Evolutionary conservation across 23 tunicate species (phyloP).

Genomic region (Ascidia mentula): DNA sequence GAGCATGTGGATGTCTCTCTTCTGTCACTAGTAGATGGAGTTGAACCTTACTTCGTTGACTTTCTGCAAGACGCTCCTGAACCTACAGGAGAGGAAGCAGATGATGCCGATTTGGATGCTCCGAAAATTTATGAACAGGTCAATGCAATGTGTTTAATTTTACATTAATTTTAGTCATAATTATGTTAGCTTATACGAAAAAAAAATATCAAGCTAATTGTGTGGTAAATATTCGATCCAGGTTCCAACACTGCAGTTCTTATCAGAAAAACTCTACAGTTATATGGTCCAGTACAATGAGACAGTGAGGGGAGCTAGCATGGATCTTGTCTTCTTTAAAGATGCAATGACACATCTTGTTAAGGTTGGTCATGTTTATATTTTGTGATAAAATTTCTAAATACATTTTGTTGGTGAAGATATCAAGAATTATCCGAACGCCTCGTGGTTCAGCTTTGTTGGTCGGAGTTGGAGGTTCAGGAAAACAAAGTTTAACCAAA

Average conservation of each 20-base stretch:
- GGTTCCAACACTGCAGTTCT: constrained; percentile 36
- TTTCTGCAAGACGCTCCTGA: constrained; percentile 98
- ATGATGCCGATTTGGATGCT: constrained; percentile 92
- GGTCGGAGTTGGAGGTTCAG: constrained; percentile 99
- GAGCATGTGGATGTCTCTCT: constrained; percentile 57
- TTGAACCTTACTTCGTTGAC: constrained; percentile 95
- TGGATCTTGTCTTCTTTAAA: constrained; percentile 99
- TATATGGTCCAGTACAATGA: constrained; percentile 96
- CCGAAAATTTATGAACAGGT: constrained; percentile 98
- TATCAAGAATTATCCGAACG: constrained; percentile 97
- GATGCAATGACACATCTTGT: constrained; percentile 99
- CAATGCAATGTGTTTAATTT: background rate
- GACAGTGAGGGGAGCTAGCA: constrained; percentile 88
- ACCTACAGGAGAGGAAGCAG: constrained; percentile 93
- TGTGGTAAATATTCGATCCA: background rate
- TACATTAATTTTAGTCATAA: too few species aligned
- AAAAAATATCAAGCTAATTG: too few species aligned
- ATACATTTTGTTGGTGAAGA: constrained; percentile 25
- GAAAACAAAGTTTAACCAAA: constrained; percentile 97
- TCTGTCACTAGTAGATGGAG: constrained; percentile 20
- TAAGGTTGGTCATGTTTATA: constrained; percentile 35
- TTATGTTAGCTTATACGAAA: too few species aligned
- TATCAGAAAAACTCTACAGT: constrained; percentile 67
- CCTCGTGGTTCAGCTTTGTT: constrained; percentile 98
- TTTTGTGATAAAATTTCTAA: background rate